These are phyloP conservation scores for Valencia hispanica DNA, from an alignment of 2,797 vertebrate species.

Conservation along the genomic window DNA sequence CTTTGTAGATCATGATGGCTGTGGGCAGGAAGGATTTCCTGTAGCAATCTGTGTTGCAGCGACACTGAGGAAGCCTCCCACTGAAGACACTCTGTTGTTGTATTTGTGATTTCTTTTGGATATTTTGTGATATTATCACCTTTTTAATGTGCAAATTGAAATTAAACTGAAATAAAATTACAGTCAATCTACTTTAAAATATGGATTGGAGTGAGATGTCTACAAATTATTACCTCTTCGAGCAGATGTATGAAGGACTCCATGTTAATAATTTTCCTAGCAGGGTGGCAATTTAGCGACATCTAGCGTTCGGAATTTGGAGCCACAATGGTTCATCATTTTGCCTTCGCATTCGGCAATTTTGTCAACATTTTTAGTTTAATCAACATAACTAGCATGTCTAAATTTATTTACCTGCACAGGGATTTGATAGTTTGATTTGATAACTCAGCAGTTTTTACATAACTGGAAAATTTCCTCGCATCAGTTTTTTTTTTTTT, in stretches of 20 bases:
- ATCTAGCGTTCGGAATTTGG: conserved; percentile 34
- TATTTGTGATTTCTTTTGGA: background rate
- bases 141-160: background rate
- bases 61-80: too few relatives aligned
- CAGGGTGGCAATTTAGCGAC: conserved; percentile 42
- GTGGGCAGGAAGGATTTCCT: too few relatives aligned
- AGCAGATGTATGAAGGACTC: background rate
- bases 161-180: background rate
- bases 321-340: background rate
- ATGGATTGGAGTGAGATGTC: conserved; percentile 38
- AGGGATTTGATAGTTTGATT: too few relatives aligned
- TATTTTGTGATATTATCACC: background rate
- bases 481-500: too few relatives aligned
- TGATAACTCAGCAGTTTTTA: background rate
- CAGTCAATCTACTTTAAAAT: conserved; percentile 6
- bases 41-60: too few relatives aligned
- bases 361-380: background rate
- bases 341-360: background rate
- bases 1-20: too few relatives aligned
- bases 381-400: too few relatives aligned
- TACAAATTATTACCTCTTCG: background rate
- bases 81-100: too few relatives aligned
- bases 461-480: background rate
- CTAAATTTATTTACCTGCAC: background rate
- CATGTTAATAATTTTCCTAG: background rate